Base-by-base conservation (phyloP, 2,888 invertebrate genomes). In the Cheilosia urbana region DNA sequence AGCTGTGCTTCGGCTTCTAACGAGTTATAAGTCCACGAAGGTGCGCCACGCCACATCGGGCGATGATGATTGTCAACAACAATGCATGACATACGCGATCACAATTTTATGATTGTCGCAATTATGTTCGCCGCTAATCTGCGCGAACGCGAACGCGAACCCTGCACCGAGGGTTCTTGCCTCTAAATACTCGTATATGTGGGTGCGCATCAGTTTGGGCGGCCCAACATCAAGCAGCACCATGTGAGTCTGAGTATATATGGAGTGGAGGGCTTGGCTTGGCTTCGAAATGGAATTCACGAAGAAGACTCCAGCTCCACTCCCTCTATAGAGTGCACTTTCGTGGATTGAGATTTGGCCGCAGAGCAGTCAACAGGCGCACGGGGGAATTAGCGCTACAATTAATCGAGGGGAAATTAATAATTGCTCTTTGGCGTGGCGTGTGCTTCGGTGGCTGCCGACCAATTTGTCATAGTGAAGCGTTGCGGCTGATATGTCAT, bases 21-120 rank as follows among this genome's bases (percentile, higher is more conserved):
- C 30, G 24, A 21, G 47, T 58, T 47, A 69, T 69, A 34, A 69
- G 58, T 37, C 47, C 47, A 27, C 49, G 71, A 60, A 58, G 84
- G 84, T 85, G 85, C 68, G 81, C 76, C 85, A 80, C 42, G 53
- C 72, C 75, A 71, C 75, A 81, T 69, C 34, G 65, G 65, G 66
- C 66, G 78, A 83, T 78, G 76, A 76, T 81, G 81, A 85, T 81
- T 85, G 85, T 85, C 85, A 85, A 85, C 85, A 81, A 77, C 85
- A 81, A 81, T 85, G 85, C 85, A 62, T 85, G 85, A 85, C 85
- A 81, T 81, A 81, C 81, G 85, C 85, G 81, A 85, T 85, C 85
- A 85, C 85, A 85, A 81, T 77, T 76, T 81, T 85, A 68, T 85
- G 85, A 85, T 85, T 85, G 81, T 81, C 72, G 77, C 81, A 85